Base-by-base conservation (phyloP, 2,113 vertebrate genomes). In the Pimephales promelas region DNA sequence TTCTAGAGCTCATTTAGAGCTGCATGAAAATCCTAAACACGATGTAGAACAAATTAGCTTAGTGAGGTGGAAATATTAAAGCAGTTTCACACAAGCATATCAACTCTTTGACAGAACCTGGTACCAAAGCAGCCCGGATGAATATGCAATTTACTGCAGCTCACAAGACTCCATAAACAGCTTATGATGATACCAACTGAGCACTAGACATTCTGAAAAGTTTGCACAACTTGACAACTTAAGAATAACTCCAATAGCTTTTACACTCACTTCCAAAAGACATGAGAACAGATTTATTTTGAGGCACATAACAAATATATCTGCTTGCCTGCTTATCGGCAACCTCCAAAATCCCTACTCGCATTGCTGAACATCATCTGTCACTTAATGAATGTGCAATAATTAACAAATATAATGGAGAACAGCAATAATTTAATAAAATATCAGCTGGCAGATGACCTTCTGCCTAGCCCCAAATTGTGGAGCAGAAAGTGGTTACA, bases 311-410 rank as follows among this genome's bases (percentile, higher is more conserved):
- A 75, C 49, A 56, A 75, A 75, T 28, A 34, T 36, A 52, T 75
- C 73, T 59, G 61, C 71, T 83, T 36, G 82, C 49, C 80, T 68
- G 70, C 40, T 83, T 82, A 81, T 84, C 71, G 74, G 26, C 28
- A 81, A 36, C 24, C 45, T 14, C 52, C 68, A 18, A 71, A 86
- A 84, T 64, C 86, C 64, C 62, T 73, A 22, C 49, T 34, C 79
- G 68, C 66, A 83, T 80, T 52, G 9, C 76, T 49, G 47, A 62
- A 71, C 78, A 26, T 87, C 52, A 57, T 73, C 85, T 77, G 59
- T 52, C 57, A 80, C 47, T 82, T 81, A 86, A 86, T 87, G 68
- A 81, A 73, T 84, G 79, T 59, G 47, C 56, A 49, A 62, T 86
- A 85, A 83, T 88, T 87, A 79, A 80, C 52, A 81, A 22, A 71